These are phyloP conservation scores for Octomys mimax DNA, from an alignment of 2,797 vertebrate species.

Conservation along the genomic window DNA sequence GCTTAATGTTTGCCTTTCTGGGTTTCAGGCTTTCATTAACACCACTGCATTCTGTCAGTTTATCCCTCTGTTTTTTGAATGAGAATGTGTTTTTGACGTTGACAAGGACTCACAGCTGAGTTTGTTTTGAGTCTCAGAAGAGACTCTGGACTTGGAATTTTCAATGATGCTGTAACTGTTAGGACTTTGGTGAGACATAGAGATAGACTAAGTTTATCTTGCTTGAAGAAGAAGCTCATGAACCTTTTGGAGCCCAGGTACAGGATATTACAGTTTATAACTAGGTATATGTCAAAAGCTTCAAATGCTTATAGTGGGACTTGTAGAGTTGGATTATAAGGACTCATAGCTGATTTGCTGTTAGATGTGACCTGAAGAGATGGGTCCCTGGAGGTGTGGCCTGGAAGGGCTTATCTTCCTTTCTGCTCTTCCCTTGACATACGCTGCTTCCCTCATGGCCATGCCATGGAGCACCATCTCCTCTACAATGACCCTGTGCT, in stretches of 20 bases:
- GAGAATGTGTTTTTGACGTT: not conserved
- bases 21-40: not conserved
- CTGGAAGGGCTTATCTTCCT: not conserved
- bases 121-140: not conserved
- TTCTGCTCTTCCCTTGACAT: not conserved
- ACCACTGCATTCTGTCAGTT: not conserved
- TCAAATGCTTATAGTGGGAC: not conserved
- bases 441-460: not conserved
- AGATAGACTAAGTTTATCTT: not conserved
- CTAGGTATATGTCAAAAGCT: not conserved
- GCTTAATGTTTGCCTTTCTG: not conserved
- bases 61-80: not conserved
- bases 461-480: not conserved
- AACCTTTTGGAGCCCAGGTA: not conserved
- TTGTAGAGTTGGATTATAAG: not conserved
- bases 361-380: not conserved
- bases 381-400: not conserved
- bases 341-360: not conserved
- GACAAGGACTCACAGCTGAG: not conserved
- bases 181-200: not conserved
- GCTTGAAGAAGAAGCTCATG: not conserved
- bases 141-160: not conserved
- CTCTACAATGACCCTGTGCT: not conserved
- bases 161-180: not conserved
- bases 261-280: not conserved